Conservation (phyloP, 2,113 vertebrate species). For the Turnix velox region DNA sequence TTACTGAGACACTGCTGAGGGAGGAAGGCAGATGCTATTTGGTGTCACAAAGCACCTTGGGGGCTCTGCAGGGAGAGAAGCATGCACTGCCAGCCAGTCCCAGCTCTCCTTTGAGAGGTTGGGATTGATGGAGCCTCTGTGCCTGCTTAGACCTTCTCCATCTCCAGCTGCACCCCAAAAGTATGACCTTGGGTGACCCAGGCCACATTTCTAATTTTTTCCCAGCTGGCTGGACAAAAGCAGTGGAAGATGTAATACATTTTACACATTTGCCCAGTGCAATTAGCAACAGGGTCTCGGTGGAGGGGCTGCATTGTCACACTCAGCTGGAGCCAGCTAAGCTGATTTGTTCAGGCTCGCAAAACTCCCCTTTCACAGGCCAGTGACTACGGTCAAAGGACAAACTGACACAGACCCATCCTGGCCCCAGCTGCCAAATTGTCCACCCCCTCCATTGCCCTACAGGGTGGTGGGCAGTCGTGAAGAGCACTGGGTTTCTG, state of each 20-base stretch:
- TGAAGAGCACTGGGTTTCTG: background rate
- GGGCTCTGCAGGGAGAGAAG: background rate
- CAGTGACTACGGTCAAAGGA: conserved; percentile 3
- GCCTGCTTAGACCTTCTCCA: accelerated
- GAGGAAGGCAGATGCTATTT: background rate
- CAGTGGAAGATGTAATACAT: background rate
- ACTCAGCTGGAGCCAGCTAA: conserved; percentile 47
- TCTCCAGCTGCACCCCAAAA: background rate
- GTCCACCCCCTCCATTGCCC: background rate
- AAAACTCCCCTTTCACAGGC: conserved; percentile 26
- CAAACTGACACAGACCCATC: background rate
- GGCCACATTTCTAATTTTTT: background rate
- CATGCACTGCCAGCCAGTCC: background rate
- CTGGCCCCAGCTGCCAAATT: background rate
- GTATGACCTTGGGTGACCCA: accelerated
- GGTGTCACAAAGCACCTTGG: background rate
- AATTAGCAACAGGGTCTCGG: background rate
- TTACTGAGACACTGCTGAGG: background rate
- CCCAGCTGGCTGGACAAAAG: background rate
- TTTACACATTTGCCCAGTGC: background rate
- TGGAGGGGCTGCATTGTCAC: background rate
- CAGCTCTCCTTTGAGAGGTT: accelerated
- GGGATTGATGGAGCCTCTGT: accelerated
- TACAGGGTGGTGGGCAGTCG: background rate
- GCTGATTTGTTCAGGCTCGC: background rate